Conservation (phyloP, 1,140 invertebrate species). For the Phymastichus coffea region DNA sequence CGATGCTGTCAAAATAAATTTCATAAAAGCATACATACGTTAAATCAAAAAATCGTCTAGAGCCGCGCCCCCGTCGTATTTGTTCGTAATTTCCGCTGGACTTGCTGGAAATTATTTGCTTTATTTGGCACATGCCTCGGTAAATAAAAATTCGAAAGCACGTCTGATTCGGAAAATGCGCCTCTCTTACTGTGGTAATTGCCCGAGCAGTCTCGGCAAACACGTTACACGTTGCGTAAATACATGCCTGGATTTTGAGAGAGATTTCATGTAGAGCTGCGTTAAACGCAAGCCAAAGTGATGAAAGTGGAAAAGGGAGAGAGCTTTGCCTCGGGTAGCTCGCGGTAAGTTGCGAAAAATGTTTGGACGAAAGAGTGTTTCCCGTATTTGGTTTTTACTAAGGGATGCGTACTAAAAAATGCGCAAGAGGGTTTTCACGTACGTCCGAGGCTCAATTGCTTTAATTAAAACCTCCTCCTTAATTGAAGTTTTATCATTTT, state of each 20-base stretch:
- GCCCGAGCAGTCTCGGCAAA: constrained; percentile 35
- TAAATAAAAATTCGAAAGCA: constrained; percentile 36
- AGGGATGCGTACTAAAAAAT: not conserved
- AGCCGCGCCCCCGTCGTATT: constrained; percentile 13
- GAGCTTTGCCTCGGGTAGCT: constrained; percentile 12
- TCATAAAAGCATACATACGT: too few species aligned
- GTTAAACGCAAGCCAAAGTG: constrained; percentile 27
- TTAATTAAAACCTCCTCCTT: constrained; percentile 12
- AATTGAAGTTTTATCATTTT: constrained; percentile 6
- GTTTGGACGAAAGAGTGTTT: not conserved
- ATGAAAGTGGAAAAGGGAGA: constrained; percentile 35
- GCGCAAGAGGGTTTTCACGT: not conserved
- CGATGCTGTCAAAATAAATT: too few species aligned
- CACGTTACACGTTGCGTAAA: constrained; percentile 33
- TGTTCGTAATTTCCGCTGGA: constrained; percentile 3
- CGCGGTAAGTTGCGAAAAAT: not conserved
- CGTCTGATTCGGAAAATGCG: constrained; percentile 21
- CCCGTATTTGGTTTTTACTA: not conserved
- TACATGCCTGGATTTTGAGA: constrained; percentile 28
- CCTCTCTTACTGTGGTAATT: constrained; percentile 34
- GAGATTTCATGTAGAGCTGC: too few species aligned
- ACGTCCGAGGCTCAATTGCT: not conserved
- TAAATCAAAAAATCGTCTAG: too few species aligned
- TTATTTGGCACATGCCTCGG: constrained; percentile 32
- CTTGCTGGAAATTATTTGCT: constrained; percentile 29